Base-by-base conservation (phyloP, 2,797 vertebrate species). In the Lepidocolaptes lacrymiger region DNA sequence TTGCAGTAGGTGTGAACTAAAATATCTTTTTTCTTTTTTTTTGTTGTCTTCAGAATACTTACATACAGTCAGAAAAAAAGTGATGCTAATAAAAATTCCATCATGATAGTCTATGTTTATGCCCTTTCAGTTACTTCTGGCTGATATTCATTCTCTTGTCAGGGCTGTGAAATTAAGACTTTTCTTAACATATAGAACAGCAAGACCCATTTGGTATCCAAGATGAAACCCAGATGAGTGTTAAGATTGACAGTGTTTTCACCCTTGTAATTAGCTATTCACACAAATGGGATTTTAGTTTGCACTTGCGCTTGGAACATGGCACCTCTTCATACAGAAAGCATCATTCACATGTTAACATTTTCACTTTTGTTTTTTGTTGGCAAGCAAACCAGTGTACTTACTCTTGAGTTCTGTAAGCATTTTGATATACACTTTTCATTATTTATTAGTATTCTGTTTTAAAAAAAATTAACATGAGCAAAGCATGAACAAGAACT, bases 241-340 rank as follows among this genome's bases (percentile, higher is more conserved):
- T 82, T 96, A 94, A 96, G 89, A 96, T 90, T 96, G 95, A 95
- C 94, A 95, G 93, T 94, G 83, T 96, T 96, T 96, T 96, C 95
- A 95, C 94, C 95, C 94, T 94, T 90, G 90, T 95, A 97, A 97
- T 96, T 96, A 96, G 77, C 74, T 91, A 82, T 95, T 97, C 95
- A 93, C 93, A 93, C 95, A 96, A 96, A 97, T 82, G 89, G 88
- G 91, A 63, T 85, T 95, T 97, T 84, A 88, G 92, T 96, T 96
- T 97, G 92, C 93, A 93, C 91, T 92, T 96, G 66, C 13, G 69
- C 74, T 95, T 94, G 88, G 92, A 96, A 94, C 85, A 92, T 86
- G 88, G 88, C 95, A 96, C 91, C 89, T 95, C 85, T 95, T 96
- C 95, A 76, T 97, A 90, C 91, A 90, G 80, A 91, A 85, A 95